Evolutionary conservation across 2,888 invertebrate species (phyloP).

Genomic region (Microplitis deprimator): DNA sequence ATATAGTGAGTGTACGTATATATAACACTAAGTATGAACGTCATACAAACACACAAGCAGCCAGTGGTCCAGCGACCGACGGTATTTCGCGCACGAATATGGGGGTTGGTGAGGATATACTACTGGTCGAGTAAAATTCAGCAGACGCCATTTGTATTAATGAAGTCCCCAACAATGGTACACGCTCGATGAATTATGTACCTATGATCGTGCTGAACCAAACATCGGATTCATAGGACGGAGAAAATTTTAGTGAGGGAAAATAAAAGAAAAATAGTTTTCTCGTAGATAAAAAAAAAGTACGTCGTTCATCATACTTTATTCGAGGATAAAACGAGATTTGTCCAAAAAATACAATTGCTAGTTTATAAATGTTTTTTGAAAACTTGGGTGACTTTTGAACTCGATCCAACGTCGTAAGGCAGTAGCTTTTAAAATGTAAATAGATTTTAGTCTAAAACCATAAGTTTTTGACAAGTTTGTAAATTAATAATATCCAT

Average conservation of each 20-base stretch:
- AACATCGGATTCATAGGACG: constrained; percentile 52
- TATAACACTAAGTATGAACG: constrained; percentile 9
- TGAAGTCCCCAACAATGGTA: constrained; percentile 70
- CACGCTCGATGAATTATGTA: constrained; percentile 71
- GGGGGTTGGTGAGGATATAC: constrained; percentile 38
- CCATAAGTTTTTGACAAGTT: background rate
- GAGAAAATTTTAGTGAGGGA: constrained; percentile 12
- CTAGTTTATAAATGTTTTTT: constrained; percentile 22
- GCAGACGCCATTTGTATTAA: constrained; percentile 72
- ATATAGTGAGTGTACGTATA: constrained; percentile 20
- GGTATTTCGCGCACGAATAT: constrained; percentile 10
- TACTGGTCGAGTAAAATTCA: constrained; percentile 65
- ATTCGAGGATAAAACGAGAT: constrained; percentile 13
- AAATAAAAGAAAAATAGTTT: constrained; percentile 36
- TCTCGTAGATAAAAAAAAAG: constrained; percentile 30
- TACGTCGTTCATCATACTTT: constrained; percentile 20
- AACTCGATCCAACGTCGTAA: background rate
- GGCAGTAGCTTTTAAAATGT: background rate
- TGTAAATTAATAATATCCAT: constrained; percentile 4
- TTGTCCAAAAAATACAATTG: constrained; percentile 21
- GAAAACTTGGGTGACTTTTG: constrained; percentile 20
- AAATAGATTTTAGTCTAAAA: background rate
- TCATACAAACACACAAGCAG: background rate
- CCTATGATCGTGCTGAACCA: constrained; percentile 65
- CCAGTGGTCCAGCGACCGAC: background rate